Evolutionary conservation across 2,113 vertebrate species (phyloP), one percentile per base, ranked within the genome.

Genomic region (Enhydra lutris): DNA sequence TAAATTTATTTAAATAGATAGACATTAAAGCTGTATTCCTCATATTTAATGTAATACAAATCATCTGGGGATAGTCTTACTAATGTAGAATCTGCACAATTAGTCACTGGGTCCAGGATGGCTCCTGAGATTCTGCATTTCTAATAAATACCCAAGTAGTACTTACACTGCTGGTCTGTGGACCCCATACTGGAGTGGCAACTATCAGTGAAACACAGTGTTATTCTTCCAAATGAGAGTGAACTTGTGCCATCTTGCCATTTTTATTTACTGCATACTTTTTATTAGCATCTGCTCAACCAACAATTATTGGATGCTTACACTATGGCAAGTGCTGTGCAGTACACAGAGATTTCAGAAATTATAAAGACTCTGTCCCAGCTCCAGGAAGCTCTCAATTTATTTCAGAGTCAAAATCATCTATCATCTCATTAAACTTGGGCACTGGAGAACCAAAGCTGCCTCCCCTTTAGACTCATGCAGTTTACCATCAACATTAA

Each of bases 1-100:
- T n/a, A 69, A 36, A 69, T 36, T 18, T 69, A 55, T 36, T 20
- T 36, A 69, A 69, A 36, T n/a, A 36, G 4, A 65, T 69, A 69
- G n/a, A 85, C 78, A 85, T 78, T 73, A 97, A 86, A 52, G 73
- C 11, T 95, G 4, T 65, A 18, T 24, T 91, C 18, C 52, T 89
- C 47, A 82, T 87, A 92, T 83, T 74, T 83, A 94, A 94, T 85
- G 57, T 4, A 83, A 88, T 76, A 71, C 69, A 92, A 80, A 87
- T 74, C 14, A 84, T 34, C 23, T 47, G 11, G 34, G 34, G 18
- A 65, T 36, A 71, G 31, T 86, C 50, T 82, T 88, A 69, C 95
- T 90, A 95, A 92, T 47, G 45, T 47, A 95, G 17, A 63, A 20
- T 76, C 29, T 86, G 50, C 42, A 29, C n/a, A 78, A 71, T 91